Percentiles rank a stretch among this genome's conserved stretches.
Evolutionary conservation across 2,888 invertebrate species (phyloP).

Genomic region (Heliothis peltigera): DNA sequence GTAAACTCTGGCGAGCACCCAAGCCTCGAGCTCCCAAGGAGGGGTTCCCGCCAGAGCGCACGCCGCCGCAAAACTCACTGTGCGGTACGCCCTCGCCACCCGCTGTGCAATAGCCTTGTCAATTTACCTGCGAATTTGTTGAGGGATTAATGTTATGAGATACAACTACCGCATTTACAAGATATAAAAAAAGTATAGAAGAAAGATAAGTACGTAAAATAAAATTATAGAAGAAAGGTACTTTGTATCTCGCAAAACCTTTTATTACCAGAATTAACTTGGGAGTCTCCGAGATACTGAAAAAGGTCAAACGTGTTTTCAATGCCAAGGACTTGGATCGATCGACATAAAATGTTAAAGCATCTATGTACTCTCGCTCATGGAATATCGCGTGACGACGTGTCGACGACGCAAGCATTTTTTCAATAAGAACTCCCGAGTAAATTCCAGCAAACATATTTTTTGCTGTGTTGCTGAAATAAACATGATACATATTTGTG

Average conservation of each 20-base stretch:
- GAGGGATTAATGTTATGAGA: neutral
- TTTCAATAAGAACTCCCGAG: conserved; percentile 16
- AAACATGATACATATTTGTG: conserved; percentile 14
- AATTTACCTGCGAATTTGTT: neutral
- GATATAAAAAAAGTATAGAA: neutral
- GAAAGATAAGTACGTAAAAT: too few relatives aligned
- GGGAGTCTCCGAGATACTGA: conserved; percentile 38
- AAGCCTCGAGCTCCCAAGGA: too few relatives aligned
- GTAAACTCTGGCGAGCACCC: too few relatives aligned
- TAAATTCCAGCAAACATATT: conserved; percentile 22
- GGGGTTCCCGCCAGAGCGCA: too few relatives aligned
- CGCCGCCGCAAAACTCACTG: too few relatives aligned
- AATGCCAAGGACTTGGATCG: conserved; percentile 53
- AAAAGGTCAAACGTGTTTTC: conserved; percentile 51
- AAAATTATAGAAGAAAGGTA: too few relatives aligned
- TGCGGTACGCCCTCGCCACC: too few relatives aligned
- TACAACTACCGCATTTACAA: too few relatives aligned
- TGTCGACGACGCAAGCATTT: conserved; percentile 19
- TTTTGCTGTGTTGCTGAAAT: conserved; percentile 9
- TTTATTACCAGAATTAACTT: conserved; percentile 19
- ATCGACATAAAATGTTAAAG: conserved; percentile 49
- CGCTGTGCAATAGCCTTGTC: too few relatives aligned
- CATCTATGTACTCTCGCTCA: conserved; percentile 15
- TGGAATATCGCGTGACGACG: conserved; percentile 53
- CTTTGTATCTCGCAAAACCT: conserved; percentile 16